These are phyloP conservation scores for Loris lydekkerianus DNA, from an alignment of 2,797 vertebrate species.

Conservation along the genomic window DNA sequence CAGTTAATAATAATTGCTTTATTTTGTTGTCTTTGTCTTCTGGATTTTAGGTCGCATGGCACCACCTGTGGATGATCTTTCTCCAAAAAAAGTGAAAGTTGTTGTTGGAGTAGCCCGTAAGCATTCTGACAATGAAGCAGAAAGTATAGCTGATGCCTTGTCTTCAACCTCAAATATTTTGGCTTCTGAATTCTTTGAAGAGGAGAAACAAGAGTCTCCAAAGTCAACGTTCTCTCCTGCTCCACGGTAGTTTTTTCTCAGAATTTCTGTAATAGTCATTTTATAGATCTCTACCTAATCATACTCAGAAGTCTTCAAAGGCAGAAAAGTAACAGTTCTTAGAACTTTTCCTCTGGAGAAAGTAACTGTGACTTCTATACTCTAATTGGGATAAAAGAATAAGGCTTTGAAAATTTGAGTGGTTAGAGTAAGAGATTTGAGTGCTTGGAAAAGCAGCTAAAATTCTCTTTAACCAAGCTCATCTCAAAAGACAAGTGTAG, in stretches of 20 bases:
- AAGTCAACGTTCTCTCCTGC: conserved; percentile 87
- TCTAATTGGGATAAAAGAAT: conserved; percentile 13
- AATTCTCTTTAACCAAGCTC: background rate
- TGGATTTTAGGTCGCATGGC: conserved; percentile 94
- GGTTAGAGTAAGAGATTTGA: conserved; percentile 20
- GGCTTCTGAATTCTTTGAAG: conserved; percentile 93
- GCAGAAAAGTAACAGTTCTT: conserved; percentile 47
- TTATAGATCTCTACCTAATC: conserved; percentile 32
- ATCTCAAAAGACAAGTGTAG: background rate
- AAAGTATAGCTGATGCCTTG: conserved; percentile 89
- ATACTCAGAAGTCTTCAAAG: conserved; percentile 2
- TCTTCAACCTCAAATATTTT: conserved; percentile 92
- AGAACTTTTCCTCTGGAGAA: conserved; percentile 54
- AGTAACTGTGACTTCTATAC: conserved; percentile 11
- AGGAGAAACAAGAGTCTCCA: conserved; percentile 92
- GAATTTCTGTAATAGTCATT: conserved; percentile 40
- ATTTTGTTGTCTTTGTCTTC: conserved; percentile 61
- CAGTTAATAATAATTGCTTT: background rate
- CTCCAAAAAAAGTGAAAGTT: conserved; percentile 96
- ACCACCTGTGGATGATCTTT: conserved; percentile 95
- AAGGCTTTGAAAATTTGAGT: background rate
- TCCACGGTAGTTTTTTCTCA: conserved; percentile 87
- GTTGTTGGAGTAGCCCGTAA: conserved; percentile 95
- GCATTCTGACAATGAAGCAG: conserved; percentile 93
- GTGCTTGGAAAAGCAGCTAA: background rate